These are phyloP conservation scores for Cotesia chilonis DNA, from an alignment of 1,140 invertebrate genomes.

Conservation along the genomic window DNA sequence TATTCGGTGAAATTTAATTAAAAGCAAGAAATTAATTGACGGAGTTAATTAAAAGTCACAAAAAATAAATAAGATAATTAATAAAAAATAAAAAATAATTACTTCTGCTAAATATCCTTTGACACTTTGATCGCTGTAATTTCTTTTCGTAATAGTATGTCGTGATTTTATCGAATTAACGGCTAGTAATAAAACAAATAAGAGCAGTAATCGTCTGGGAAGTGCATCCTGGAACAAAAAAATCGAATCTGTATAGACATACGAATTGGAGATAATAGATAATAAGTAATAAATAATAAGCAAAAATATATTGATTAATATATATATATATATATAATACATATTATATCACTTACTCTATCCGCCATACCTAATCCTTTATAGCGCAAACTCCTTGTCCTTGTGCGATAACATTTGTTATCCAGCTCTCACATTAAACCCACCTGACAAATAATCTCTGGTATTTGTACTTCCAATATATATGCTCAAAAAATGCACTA, in stretches of 20 bases:
- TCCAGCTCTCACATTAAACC: background rate
- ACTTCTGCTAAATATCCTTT: slow-evolving; percentile 84
- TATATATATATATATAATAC: background rate
- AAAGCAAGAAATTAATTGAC: too few species aligned
- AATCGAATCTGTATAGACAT: background rate
- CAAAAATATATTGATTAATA: background rate
- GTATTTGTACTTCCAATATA: background rate
- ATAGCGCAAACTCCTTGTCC: slow-evolving; percentile 33
- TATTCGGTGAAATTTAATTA: too few species aligned
- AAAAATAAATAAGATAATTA: background rate
- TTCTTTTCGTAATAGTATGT: slow-evolving; percentile 70
- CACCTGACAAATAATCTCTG: background rate
- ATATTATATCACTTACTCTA: slow-evolving; percentile 28
- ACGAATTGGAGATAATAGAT: background rate
- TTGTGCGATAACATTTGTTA: slow-evolving; percentile 28
- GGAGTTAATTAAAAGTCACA: too few species aligned
- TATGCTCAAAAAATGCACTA: too few species aligned
- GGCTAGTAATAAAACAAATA: slow-evolving; percentile 45
- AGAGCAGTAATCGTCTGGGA: slow-evolving; percentile 42
- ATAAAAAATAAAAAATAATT: slow-evolving; percentile 41
- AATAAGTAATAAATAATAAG: background rate
- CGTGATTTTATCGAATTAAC: slow-evolving; percentile 47
- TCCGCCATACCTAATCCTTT: slow-evolving; percentile 33
- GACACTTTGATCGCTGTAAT: slow-evolving; percentile 81
- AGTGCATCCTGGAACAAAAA: slow-evolving; percentile 41